Base-by-base conservation (phyloP, 2,888 invertebrate genomes). In the Lasioglossum malachurum region DNA sequence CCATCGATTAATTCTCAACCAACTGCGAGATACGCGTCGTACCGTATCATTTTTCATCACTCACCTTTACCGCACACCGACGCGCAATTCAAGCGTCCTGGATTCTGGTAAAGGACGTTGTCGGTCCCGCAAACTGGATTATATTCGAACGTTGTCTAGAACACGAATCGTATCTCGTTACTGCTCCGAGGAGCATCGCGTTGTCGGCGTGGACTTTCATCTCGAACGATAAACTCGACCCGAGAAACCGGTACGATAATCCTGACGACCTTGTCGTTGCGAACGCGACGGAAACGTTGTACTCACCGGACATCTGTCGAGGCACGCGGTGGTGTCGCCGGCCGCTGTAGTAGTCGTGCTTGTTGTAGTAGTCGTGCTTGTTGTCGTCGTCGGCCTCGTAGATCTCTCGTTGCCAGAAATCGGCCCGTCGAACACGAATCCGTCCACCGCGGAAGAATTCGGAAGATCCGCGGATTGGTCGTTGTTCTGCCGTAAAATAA, bases 121-220 rank as follows among this genome's bases (percentile, higher is more conserved):
- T 94, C 92, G 23, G 92, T 81, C 10, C 94, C 94, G 49, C 94
- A 94, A 38, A 94, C 92, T 35, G 94, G 94, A 89, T 94, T 94
- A 75, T 93, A 94, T 49, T 94, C 93, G 0, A 83, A 19, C 10
- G 94, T 94, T 3, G 60, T 76, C 94, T 91, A 19, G 27, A 90
- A 46, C 80, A 80, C 38, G 2, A 0, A 46, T 53, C 27, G 2
- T n/a, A 16, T 38, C n/a, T 16, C 49, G 41, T 35, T 23, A 53
- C 8, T 23, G 49, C 49, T 23, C 49, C 23, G 7, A 23, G 23
- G 8, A 49, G 57, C 1, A 4, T 27, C 27, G 60, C 27, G 27
- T 10, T 8, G 8, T 12, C 3, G 12, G n/a, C 38, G 3, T 10
- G 41, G n/a, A 38, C 69, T 71, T 71, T 19, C 23, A 71, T 16